Evolutionary conservation across 1,140 invertebrate genomes (phyloP), one percentile per base, ranked within the genome.

Genomic region (Megalonaias nervosa): DNA sequence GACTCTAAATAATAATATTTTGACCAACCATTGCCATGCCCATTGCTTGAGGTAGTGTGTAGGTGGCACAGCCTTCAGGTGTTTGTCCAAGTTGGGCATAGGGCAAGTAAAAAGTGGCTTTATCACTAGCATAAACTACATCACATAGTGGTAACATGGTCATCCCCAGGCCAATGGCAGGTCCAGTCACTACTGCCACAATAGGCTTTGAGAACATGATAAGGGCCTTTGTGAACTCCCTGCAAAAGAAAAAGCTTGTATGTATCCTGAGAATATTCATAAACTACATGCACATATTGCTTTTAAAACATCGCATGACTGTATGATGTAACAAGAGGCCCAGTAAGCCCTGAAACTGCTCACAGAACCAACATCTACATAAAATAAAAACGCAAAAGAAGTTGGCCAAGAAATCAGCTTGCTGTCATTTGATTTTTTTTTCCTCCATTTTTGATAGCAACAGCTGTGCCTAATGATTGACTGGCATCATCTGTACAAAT

Each of bases 141-240:
- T 99, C 98, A 93, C 94, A 98, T 1, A 99, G 91, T 14, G 93
- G 93, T 56, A 97, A 90, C 13, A 95, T 93, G 15, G 97, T 98
- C 11, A 94, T 94, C 65, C 94, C 94, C 81, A 99, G 94, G 19
- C 98, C 98, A 80, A 98, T 93, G 21, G 97, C 96, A 67, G 96
- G 96, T 57, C 97, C 98, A 93, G 98, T 97, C 1, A 99, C 94
- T 60, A 97, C 92, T 56, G 94, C 96, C 69, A 98, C 93, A 55
- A 99, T 89, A n/a, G 97, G 92, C 91, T 99, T 99, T 0, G 96
- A 95, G 89, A 96, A 98, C 75, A 93, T 93, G 77, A 99, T 97
- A 79, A 98, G 94, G 5, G 95, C 92, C 82, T 93, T 92, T 17
- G 97, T 93, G 88, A 96, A 95, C 62, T 94, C 91, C 70, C 93